Conservation (phyloP, 2,797 vertebrate species). For the Corythornis leucogaster region DNA sequence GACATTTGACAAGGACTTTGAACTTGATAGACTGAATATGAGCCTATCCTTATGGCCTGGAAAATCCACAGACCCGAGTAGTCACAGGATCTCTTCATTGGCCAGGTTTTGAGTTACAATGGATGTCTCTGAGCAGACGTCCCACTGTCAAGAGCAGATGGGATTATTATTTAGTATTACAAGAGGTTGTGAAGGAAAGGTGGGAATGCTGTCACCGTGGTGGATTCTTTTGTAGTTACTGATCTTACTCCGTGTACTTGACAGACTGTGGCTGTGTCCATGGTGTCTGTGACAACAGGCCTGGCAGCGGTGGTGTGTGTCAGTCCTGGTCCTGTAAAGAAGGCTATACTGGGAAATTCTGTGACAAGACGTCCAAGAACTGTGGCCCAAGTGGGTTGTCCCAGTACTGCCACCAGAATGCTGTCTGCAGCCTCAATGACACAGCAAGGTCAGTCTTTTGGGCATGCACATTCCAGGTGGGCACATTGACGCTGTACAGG, state of each 20-base stretch:
- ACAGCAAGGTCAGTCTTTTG: constrained; percentile 75
- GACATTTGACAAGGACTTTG: not conserved
- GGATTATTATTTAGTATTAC: not conserved
- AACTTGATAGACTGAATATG: not conserved
- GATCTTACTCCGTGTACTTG: not conserved
- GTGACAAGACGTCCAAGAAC: constrained; percentile 78
- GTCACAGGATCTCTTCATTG: not conserved
- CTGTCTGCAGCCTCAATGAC: constrained; percentile 82
- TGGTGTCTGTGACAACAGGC: constrained; percentile 93
- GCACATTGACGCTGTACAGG: not conserved
- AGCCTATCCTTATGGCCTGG: not conserved
- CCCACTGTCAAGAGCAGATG: not conserved
- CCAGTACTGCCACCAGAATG: constrained; percentile 87
- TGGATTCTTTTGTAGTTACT: not conserved
- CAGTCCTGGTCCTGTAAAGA: constrained; percentile 84
- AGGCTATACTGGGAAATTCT: constrained; percentile 86
- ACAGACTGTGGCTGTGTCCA: constrained; percentile 92
- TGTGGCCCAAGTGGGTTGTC: constrained; percentile 78
- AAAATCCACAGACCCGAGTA: not conserved
- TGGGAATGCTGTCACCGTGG: not conserved
- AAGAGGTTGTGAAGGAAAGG: not conserved
- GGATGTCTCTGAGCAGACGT: not conserved
- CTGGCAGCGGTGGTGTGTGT: constrained; percentile 86
- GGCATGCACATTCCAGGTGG: not conserved
- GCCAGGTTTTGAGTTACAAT: not conserved